Percentiles rank a stretch among this genome's conserved stretches.
These are phyloP conservation scores for Odobenus rosmarus DNA, from an alignment of 2,113 vertebrate species.

Conservation along the genomic window DNA sequence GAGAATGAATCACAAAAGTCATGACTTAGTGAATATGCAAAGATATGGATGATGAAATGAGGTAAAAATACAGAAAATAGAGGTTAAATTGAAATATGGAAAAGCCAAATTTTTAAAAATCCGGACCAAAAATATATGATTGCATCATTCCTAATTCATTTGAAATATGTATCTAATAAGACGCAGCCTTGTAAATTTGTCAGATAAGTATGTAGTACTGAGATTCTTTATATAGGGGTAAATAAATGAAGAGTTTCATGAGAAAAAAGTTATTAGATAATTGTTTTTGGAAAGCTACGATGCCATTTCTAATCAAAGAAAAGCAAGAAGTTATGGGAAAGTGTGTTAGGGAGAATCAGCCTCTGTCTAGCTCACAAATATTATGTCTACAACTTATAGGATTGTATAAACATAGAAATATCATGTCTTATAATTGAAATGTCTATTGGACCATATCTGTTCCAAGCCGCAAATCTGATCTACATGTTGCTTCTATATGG, in stretches of 20 bases:
- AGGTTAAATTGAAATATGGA: neutral
- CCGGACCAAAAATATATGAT: neutral
- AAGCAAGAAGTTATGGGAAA: neutral
- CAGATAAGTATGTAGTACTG: neutral
- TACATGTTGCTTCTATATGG: neutral
- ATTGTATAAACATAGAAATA: neutral
- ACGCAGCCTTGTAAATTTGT: neutral
- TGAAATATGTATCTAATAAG: neutral
- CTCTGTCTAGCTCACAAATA: neutral
- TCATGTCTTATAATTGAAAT: neutral
- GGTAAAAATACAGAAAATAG: neutral
- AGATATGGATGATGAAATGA: neutral
- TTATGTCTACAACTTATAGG: neutral
- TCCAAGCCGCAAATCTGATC: neutral
- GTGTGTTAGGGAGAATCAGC: neutral
- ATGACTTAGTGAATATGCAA: neutral
- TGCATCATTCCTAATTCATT: neutral
- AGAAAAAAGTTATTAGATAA: neutral
- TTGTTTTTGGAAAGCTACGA: neutral
- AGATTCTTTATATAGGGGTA: neutral
- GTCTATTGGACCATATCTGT: neutral
- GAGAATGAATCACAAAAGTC: neutral
- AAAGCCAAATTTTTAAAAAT: neutral
- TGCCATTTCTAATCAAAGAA: neutral
- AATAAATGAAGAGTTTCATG: neutral